Evolutionary conservation across 2,888 invertebrate species (phyloP), one percentile per base, ranked within the genome.

Genomic region (Phymatocera aterrima): DNA sequence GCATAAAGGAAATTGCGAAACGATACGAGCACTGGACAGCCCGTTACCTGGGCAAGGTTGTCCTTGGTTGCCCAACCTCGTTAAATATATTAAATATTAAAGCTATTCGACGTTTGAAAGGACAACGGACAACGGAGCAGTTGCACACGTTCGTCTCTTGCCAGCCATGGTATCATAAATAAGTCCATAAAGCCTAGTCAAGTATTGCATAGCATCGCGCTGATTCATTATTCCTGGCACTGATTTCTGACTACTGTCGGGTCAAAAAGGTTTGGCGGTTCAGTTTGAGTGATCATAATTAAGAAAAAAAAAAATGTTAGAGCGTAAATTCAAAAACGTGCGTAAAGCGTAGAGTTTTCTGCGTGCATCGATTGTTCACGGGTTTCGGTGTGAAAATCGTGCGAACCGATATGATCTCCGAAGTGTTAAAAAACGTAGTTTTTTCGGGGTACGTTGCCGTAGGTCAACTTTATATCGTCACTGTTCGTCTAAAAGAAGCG

Each of bases 91-190:
- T 43, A 31, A 72, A 51, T 48, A 72, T 18, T 72, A 34, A 34
- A 43, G 72, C 72, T n/a, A 51, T 72, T 72, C 72, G n/a, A n/a
- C n/a, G 72, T 72, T 51, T 51, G 72, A 72, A 72, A 72, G 72
- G 72, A 72, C 51, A 72, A 34, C 51, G 48, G 48, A n/a, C 48
- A 48, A 51, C 31, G 72, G n/a, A 31, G 34, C 51, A 48, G 12
- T 34, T 10, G 18, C 37, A n/a, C n/a, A n/a, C n/a, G 24, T 51
- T 72, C 18, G 18, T 72, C 51, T 31, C 51, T 48, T 72, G 51
- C 34, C 34, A 5, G 34, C 28, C n/a, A 34, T 24, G 15, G 15
- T 18, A 12, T 21, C 43, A 68, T 28, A 68, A n/a, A 68, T 21
- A 24, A 64, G n/a, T 43, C 15, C 68, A 40, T 46, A 46, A 24